Base-by-base conservation (phyloP, 2,797 vertebrate species). In the Argentina silus region DNA sequence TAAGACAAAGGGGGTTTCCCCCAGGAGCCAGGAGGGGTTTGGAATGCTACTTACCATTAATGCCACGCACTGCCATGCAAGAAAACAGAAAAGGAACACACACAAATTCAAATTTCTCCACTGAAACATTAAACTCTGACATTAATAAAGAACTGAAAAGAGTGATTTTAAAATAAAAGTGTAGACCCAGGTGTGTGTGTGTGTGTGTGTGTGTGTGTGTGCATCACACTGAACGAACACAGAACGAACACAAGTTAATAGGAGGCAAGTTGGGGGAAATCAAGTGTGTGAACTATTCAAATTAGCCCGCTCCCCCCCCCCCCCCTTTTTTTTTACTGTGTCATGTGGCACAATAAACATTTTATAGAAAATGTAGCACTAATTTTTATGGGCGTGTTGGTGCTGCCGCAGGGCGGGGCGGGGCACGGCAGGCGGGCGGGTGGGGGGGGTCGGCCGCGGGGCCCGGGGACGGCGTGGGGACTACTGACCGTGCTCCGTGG, bases 401-500 rank as follows among this genome's bases (percentile, higher is more conserved):
- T 93, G 91, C 90, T 87, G 88, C 36, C 80, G 59, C 80, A 73
- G 85, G 88, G 62, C 81, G 86, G 83, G 7, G 21, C 55, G 21
- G 17, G 21, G 7, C n/a, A 53, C 12, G 14, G 51, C 6, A 17
- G 15, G 53, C 48, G 14, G 0, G 23, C 21, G 12, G 57, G 21
- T 11, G 12, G 1, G 3, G 69, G 3, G 57, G 45, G 57, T 2
- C 42, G 3, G 44, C 17, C 12, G 11, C 19, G 67, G 81, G 86
- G 82, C 23, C 72, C 85, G 87, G 67, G 81, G 85, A 82, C 14
- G 73, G 85, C 65, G 69, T 71, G 70, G 81, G 72, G 10, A 78
- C 71, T 83, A 97, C 96, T 97, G 91, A 98, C 97, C 96, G 69
- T 96, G 96, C 53, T 98, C 96, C 80, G 94, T 89, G 14, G 96